Base-by-base conservation (phyloP, 2,797 vertebrate species). In the Enoplosus armatus region DNA sequence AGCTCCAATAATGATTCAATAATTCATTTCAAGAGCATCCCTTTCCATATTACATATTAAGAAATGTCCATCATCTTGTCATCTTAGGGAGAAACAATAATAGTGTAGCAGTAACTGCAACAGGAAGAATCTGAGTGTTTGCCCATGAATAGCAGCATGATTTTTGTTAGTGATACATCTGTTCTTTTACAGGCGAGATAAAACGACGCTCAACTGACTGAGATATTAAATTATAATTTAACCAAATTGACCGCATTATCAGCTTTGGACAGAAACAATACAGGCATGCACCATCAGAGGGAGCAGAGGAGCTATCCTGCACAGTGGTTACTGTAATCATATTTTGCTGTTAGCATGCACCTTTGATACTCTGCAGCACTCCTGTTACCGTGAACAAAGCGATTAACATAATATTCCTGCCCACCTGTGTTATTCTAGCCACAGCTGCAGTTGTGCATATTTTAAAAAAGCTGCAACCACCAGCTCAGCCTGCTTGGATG, bases 241-340 rank as follows among this genome's bases (percentile, higher is more conserved):
- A 69, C 37, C 33, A 75, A 72, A 50, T 22, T n/a, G 47, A 69
- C 62, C 69, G 37, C 39, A 48, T 85, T 60, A 75, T 67, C 45
- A 78, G 26, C n/a, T 80, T 51, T 60, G 20, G 37, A 45, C 11
- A 62, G 39, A 63, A 67, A 75, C 82, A 85, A 24, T 83, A 43
- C 79, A 65, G 15, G 9, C 39, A 29, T 71, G n/a, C 7, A 47
- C 88, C 87, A 88, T 83, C 31, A 86, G 89, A 83, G 82, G 89
- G 85, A 82, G 83, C 80, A 82, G 47, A 81, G 50, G 69, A 79
- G 81, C 75, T 45, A 31, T 71, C 33, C 60, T 62, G 43, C 63
- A 37, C 56, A 54, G 27, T 4, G 18, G 10, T 27, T 39, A 62
- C 70, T 63, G 18, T 64, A 9, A 58, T 66, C 16, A 79, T 69